These are phyloP conservation scores for Molossus molossus DNA, from an alignment of 2,797 vertebrate genomes.

Conservation along the genomic window DNA sequence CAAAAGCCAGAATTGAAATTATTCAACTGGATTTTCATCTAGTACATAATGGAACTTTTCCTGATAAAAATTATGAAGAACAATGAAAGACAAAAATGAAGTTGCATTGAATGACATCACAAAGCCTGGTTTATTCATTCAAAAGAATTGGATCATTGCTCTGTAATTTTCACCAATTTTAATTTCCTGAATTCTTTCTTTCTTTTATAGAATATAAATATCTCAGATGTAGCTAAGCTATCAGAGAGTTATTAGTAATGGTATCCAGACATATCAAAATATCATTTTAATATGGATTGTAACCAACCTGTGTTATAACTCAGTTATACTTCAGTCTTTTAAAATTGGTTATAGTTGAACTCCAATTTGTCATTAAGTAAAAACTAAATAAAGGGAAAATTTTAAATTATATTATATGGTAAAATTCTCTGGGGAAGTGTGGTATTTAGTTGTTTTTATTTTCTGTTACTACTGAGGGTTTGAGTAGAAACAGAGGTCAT, in stretches of 20 bases:
- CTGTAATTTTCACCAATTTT: conserved; percentile 35
- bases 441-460: background rate
- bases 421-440: background rate
- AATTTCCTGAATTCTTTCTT: background rate
- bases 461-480: background rate
- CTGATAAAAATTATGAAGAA: background rate
- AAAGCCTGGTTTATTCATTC: background rate
- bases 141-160: background rate
- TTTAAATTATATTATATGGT: background rate
- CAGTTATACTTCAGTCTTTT: background rate
- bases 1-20: background rate
- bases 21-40: background rate
- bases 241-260: background rate
- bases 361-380: background rate
- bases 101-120: background rate
- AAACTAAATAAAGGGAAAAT: background rate
- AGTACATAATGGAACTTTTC: background rate
- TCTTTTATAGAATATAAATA: background rate
- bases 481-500: background rate
- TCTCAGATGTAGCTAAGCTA: background rate
- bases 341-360: background rate
- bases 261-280: background rate
- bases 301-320: background rate
- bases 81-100: background rate
- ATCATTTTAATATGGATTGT: background rate